These are phyloP conservation scores for Pantala flavescens DNA, from an alignment of 1,140 invertebrate genomes.

Conservation along the genomic window DNA sequence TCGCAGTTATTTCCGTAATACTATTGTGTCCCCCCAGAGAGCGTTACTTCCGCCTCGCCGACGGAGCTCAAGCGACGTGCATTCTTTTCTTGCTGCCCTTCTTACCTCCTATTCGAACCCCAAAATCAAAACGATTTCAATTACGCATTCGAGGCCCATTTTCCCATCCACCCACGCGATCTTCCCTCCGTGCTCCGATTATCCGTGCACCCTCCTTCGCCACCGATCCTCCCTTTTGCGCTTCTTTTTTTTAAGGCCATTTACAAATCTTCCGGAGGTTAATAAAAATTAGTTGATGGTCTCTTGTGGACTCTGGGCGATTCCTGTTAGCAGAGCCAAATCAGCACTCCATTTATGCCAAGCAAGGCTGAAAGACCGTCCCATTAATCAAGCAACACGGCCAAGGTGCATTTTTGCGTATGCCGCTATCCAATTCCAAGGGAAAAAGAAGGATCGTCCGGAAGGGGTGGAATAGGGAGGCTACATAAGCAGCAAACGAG, in stretches of 20 bases:
- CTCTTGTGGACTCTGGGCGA: neutral
- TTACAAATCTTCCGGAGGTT: no score
- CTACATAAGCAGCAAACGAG: conserved; percentile 5
- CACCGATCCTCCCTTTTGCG: no score
- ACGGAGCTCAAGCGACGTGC: conserved; percentile 10
- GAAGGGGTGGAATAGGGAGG: neutral
- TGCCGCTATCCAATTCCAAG: neutral
- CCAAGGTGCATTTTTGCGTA: conserved; percentile 5
- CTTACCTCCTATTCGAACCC: neutral
- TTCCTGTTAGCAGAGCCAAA: neutral
- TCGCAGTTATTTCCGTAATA: conserved; percentile 18
- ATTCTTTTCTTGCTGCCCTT: neutral
- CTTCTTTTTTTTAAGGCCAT: no score
- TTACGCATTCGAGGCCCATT: conserved; percentile 12
- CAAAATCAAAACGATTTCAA: conserved; percentile 14
- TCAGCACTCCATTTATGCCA: neutral
- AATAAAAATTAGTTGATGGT: neutral
- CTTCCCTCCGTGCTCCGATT: no score
- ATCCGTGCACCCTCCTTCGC: no score
- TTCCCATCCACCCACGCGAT: neutral
- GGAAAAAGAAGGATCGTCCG: neutral
- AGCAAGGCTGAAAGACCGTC: neutral
- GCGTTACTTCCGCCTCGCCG: conserved; percentile 22
- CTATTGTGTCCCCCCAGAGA: conserved; percentile 20
- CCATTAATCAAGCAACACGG: conserved; percentile 2